Evolutionary conservation across 1,140 invertebrate genomes (phyloP).

Genomic region (Chymomyza costata): DNA sequence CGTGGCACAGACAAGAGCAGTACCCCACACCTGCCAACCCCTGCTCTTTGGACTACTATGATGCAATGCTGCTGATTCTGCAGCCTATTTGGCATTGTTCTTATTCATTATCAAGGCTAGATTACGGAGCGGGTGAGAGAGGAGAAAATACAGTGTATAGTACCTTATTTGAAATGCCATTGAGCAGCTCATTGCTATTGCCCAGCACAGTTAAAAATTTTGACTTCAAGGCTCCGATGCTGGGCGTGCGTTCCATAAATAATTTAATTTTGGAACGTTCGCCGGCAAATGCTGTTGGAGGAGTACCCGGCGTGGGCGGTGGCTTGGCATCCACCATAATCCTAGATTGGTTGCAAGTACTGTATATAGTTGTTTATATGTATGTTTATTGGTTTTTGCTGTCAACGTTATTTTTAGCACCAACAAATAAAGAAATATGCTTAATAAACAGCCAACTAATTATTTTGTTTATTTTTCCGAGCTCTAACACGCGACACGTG

Average conservation of each 20-base stretch:
- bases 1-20: conserved; percentile 44
- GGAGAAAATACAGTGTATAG: not conserved
- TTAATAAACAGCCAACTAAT: not conserved
- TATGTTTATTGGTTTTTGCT: conserved; percentile 4
- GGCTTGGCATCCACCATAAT: conserved; percentile 60
- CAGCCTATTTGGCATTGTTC: not conserved
- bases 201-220: conserved; percentile 76
- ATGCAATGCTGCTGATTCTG: too few relatives aligned
- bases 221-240: conserved; percentile 74
- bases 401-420: conserved; percentile 30
- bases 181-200: conserved; percentile 75
- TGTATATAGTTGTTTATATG: not conserved
- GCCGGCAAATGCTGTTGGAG: conserved; percentile 50
- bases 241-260: conserved; percentile 75
- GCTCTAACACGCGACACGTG: not conserved
- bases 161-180: conserved; percentile 76
- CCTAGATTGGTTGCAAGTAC: not conserved
- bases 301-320: conserved; percentile 43
- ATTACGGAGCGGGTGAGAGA: not conserved
- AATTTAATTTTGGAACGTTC: conserved; percentile 75
- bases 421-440: not conserved
- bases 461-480: not conserved
- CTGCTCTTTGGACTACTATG: not conserved
- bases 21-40: conserved; percentile 1
- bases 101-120: conserved; percentile 54